These are phyloP conservation scores for Choristoneura fumiferana DNA, from an alignment of 1,140 invertebrate genomes.

Conservation along the genomic window DNA sequence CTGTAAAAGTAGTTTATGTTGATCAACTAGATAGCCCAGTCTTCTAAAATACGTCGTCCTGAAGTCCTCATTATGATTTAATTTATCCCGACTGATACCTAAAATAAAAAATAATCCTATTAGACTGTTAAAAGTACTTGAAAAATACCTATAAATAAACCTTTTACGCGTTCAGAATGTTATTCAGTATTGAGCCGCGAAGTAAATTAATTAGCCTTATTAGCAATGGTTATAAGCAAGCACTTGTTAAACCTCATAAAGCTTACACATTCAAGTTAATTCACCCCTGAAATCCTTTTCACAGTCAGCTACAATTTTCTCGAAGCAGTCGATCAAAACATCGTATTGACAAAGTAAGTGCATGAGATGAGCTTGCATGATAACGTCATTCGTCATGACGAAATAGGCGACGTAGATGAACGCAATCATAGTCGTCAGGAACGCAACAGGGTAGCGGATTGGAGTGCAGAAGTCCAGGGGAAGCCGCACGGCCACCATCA, in stretches of 20 bases:
- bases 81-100: background rate
- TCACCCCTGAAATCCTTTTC: conserved; percentile 29
- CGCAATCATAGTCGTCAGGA: conserved; percentile 33
- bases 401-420: conserved; percentile 50
- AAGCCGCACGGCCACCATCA: conserved; percentile 43
- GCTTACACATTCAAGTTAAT: too few species aligned
- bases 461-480: conserved; percentile 43
- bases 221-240: too few species aligned
- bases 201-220: too few species aligned
- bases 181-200: too few species aligned
- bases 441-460: conserved; percentile 38
- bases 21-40: conserved; percentile 40
- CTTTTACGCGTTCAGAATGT: too few species aligned
- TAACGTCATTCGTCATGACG: conserved; percentile 56
- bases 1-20: conserved; percentile 47
- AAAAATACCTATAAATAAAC: too few species aligned
- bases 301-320: conserved; percentile 53
- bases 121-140: too few species aligned
- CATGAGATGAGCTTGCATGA: conserved; percentile 56
- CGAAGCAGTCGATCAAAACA: conserved; percentile 55
- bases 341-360: conserved; percentile 58
- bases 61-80: conserved; percentile 26
- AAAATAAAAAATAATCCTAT: background rate
- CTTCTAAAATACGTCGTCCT: conserved; percentile 34
- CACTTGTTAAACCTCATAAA: too few species aligned